Evolutionary conservation across 2,888 invertebrate species (phyloP).

Genomic region (Euclidia mi): DNA sequence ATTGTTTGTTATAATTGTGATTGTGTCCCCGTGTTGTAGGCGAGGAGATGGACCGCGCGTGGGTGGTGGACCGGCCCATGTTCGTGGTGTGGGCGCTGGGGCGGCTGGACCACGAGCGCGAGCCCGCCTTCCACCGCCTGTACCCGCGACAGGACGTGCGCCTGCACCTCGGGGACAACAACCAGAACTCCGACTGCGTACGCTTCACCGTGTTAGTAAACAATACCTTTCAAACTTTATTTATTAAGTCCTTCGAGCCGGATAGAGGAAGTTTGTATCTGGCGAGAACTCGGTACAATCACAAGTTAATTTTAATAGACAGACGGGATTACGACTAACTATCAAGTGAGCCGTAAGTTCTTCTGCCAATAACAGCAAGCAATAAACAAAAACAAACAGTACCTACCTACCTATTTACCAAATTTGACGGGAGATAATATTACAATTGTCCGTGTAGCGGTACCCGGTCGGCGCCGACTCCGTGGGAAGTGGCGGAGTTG

Average conservation of each 20-base stretch:
- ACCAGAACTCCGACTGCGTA: constrained; percentile 92
- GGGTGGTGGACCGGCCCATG: constrained; percentile 91
- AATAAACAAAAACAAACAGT: no score
- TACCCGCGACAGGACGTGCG: constrained; percentile 93
- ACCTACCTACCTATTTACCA: no score
- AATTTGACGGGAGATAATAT: no score
- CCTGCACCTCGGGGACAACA: constrained; percentile 91
- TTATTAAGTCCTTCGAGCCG: no score
- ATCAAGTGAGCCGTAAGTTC: no score
- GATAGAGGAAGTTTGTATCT: no score
- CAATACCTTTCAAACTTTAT: no score
- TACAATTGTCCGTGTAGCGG: constrained; percentile 52
- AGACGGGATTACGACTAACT: no score
- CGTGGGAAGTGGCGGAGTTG: constrained; percentile 92
- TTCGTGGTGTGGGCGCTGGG: constrained; percentile 96
- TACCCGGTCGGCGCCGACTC: constrained; percentile 51
- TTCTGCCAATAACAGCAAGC: no score
- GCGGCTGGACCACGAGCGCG: constrained; percentile 93
- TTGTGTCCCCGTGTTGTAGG: constrained; percentile 79
- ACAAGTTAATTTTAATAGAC: no score
- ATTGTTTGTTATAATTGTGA: background rate
- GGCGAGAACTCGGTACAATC: no score
- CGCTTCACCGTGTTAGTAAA: constrained; percentile 91
- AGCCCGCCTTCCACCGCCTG: constrained; percentile 95
- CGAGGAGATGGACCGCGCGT: constrained; percentile 94